Conservation (phyloP, 2,888 invertebrate species). For the Dasysyrphus tricinctus region DNA sequence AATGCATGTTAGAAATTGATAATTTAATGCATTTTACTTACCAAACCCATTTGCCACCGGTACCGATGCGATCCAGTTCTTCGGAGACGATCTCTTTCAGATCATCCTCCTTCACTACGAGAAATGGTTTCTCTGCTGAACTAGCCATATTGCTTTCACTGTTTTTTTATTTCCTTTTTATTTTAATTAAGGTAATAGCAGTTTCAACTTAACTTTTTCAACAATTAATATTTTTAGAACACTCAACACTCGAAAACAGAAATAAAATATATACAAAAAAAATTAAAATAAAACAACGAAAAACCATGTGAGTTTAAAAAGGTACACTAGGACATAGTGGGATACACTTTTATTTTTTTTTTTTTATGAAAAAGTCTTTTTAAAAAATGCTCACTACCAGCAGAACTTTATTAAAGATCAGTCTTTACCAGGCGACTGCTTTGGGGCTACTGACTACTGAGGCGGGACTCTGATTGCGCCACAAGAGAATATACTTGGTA, state of each 20-base stretch:
- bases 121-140: constrained; percentile 61
- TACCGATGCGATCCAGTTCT: constrained; percentile 81
- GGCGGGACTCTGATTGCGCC: constrained; percentile 41
- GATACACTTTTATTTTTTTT: background rate
- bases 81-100: constrained; percentile 81
- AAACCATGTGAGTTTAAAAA: constrained; percentile 11
- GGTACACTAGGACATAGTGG: constrained; percentile 48
- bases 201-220: constrained; percentile 15
- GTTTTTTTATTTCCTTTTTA: constrained; percentile 23
- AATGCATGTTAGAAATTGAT: background rate
- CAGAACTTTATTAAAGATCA: constrained; percentile 28
- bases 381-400: constrained; percentile 21
- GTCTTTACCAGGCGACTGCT: constrained; percentile 60
- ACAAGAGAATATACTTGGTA: constrained; percentile 38
- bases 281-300: constrained; percentile 3
- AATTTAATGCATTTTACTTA: constrained; percentile 72
- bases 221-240: constrained; percentile 52
- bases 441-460: constrained; percentile 64
- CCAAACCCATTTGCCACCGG: constrained; percentile 83
- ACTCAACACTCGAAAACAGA: constrained; percentile 45
- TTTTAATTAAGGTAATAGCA: background rate
- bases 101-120: constrained; percentile 79
- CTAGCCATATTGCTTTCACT: constrained; percentile 45
- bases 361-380: background rate
- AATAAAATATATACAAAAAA: constrained; percentile 25